Evolutionary conservation across 2,888 invertebrate species (phyloP).

Genomic region (Nudaria mundana): DNA sequence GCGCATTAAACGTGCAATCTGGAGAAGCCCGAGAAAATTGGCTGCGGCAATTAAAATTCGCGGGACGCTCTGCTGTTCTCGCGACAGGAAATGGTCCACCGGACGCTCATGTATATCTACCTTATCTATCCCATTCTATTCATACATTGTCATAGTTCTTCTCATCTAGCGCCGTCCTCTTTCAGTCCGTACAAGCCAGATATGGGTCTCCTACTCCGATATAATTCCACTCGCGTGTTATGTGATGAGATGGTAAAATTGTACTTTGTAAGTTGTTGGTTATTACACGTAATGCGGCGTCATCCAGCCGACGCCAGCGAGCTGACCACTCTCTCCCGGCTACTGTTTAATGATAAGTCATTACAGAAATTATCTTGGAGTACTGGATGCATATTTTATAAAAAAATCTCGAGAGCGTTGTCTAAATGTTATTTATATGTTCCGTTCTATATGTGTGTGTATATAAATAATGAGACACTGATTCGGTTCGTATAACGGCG

Average conservation of each 20-base stretch:
- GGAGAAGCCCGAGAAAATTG: too few species aligned
- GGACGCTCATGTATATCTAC: constrained; percentile 76
- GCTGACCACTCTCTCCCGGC: constrained; percentile 46
- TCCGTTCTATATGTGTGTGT: constrained; percentile 27
- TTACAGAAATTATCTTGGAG: constrained; percentile 38
- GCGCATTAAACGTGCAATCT: too few species aligned
- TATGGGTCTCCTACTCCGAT: constrained; percentile 46
- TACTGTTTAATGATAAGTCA: constrained; percentile 63
- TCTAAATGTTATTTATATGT: constrained; percentile 35
- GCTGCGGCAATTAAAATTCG: constrained; percentile 33
- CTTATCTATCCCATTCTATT: constrained; percentile 68
- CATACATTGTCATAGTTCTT: constrained; percentile 56
- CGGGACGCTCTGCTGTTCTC: constrained; percentile 39
- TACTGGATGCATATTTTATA: constrained; percentile 33
- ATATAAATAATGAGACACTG: constrained; percentile 27
- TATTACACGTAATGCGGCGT: constrained; percentile 58
- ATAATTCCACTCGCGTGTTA: constrained; percentile 59
- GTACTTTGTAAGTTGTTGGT: constrained; percentile 67
- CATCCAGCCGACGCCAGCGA: constrained; percentile 42
- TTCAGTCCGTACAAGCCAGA: constrained; percentile 38
- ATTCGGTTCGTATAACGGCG: constrained; percentile 28
- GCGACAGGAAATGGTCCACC: constrained; percentile 67
- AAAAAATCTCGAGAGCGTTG: constrained; percentile 23
- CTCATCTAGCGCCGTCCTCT: constrained; percentile 41
- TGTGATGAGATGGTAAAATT: constrained; percentile 71